phyloP scores from a whole-genome alignment of 2,888 invertebrate genomes.

The Rugalucina vietnamica region DNA sequence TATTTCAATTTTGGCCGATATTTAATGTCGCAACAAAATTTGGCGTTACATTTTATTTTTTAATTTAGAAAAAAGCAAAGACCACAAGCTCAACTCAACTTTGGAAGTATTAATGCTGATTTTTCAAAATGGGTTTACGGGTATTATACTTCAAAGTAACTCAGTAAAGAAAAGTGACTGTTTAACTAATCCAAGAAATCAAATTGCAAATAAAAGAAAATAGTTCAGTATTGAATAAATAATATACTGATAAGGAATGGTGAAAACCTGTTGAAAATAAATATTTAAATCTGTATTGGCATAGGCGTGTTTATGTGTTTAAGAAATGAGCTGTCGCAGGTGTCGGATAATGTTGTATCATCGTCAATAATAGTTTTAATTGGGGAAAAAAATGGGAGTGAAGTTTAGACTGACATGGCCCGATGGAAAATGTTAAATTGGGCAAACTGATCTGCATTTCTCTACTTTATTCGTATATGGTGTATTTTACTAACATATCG shows the following conservation, averaged over 20 bases:
- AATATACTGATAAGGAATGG: slow-evolving; percentile 16
- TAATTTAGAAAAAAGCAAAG: too few species aligned
- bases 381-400: too few species aligned
- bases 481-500: too few species aligned
- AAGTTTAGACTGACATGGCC: too few species aligned
- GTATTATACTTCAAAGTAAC: background rate
- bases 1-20: too few species aligned
- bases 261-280: slow-evolving; percentile 10
- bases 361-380: too few species aligned
- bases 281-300: slow-evolving; percentile 8
- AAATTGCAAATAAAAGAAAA: slow-evolving; percentile 16
- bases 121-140: background rate
- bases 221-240: slow-evolving; percentile 9
- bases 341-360: too few species aligned
- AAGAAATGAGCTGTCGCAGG: slow-evolving; percentile 17
- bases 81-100: background rate
- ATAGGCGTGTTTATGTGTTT: slow-evolving; percentile 11
- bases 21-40: too few species aligned
- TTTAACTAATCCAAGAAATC: slow-evolving; percentile 6
- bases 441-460: too few species aligned
- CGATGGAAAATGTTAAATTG: too few species aligned
- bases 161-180: background rate
- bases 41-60: too few species aligned
- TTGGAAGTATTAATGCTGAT: background rate
- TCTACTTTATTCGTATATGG: too few species aligned